These are phyloP conservation scores for Saccostrea echinata DNA, from an alignment of 1,140 invertebrate species.

Conservation along the genomic window DNA sequence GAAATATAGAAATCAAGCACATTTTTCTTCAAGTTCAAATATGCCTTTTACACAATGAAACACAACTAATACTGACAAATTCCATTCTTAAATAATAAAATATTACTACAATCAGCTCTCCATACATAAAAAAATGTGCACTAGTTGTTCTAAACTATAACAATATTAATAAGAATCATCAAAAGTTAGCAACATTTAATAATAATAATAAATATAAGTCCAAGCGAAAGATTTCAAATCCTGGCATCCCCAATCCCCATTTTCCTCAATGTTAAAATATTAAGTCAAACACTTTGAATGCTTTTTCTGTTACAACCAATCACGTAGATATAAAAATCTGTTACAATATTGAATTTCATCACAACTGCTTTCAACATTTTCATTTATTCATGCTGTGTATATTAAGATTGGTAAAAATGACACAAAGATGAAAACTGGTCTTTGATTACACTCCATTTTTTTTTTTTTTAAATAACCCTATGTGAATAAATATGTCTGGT, in stretches of 20 bases:
- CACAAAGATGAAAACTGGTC: not conserved
- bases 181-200: slow-evolving; percentile 39
- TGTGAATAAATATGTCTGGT: not conserved
- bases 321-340: slow-evolving; percentile 26
- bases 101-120: slow-evolving; percentile 34
- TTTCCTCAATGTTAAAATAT: not conserved
- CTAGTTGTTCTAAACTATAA: slow-evolving; percentile 30
- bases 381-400: slow-evolving; percentile 22
- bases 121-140: slow-evolving; percentile 37
- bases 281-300: not conserved
- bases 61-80: slow-evolving; percentile 39
- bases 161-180: slow-evolving; percentile 37
- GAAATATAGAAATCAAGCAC: slow-evolving; percentile 37
- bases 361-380: not conserved
- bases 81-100: slow-evolving; percentile 39
- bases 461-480: not conserved
- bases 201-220: slow-evolving; percentile 39
- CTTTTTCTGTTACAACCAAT: slow-evolving; percentile 22
- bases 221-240: slow-evolving; percentile 15
- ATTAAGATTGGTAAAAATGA: not conserved
- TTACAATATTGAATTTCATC: slow-evolving; percentile 18
- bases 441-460: not conserved
- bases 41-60: slow-evolving; percentile 39
- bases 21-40: slow-evolving; percentile 27
- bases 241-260: not conserved